Percentiles rank a stretch among this genome's conserved stretches.
Conservation (phyloP, 2,797 vertebrate genomes). For the Holocentrus rufus region DNA sequence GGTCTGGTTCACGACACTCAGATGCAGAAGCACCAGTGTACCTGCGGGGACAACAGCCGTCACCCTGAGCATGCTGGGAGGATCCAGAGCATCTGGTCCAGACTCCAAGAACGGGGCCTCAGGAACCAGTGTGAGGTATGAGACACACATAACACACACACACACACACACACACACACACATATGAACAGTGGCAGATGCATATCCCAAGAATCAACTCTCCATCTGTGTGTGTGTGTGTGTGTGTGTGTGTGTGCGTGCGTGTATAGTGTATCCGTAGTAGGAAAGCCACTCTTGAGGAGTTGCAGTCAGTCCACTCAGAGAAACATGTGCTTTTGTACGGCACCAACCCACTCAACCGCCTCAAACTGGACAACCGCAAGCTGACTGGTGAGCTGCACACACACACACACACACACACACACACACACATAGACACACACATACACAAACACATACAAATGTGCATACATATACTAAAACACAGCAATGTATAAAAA, state of each 20-base stretch:
- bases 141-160: not conserved
- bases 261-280: constrained; percentile 79
- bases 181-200: not conserved
- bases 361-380: constrained; percentile 88
- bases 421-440: not conserved
- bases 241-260: constrained; percentile 35
- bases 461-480: not conserved
- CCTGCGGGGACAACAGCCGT: constrained; percentile 89
- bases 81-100: constrained; percentile 93
- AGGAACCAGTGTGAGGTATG: constrained; percentile 89
- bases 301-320: constrained; percentile 88
- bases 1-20: constrained; percentile 91
- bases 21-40: constrained; percentile 92
- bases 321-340: constrained; percentile 87
- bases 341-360: constrained; percentile 88
- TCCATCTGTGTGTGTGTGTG: too few relatives aligned
- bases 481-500: not conserved
- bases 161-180: not conserved
- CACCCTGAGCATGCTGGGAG: constrained; percentile 89
- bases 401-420: not conserved
- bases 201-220: not conserved
- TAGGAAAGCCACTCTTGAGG: constrained; percentile 88
- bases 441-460: not conserved
- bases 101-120: constrained; percentile 89
- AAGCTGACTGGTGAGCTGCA: constrained; percentile 75